Evolutionary conservation across 2,797 vertebrate species (phyloP).

Genomic region (Sus cebifrons): DNA sequence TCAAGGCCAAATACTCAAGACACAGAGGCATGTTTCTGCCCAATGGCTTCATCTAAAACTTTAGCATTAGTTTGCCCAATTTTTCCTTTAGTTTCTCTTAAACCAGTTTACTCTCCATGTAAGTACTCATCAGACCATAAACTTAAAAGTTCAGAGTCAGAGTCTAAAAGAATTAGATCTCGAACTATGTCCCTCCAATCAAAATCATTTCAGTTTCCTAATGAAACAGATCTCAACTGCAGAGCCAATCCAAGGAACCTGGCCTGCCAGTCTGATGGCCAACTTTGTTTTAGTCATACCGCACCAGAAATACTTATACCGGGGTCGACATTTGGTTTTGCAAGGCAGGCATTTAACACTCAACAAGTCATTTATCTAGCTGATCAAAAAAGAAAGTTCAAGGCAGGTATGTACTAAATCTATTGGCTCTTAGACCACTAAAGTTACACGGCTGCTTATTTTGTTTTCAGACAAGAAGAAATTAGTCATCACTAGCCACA

Average conservation of each 20-base stretch:
- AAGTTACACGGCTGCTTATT: slow-evolving; percentile 20
- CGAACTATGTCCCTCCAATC: not conserved
- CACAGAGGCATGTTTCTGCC: not conserved
- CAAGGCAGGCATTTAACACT: slow-evolving; percentile 62
- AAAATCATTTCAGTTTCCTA: slow-evolving; percentile 13
- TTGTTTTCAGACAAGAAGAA: slow-evolving; percentile 36
- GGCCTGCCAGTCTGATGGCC: not conserved
- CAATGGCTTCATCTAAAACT: not conserved
- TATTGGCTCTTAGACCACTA: not conserved
- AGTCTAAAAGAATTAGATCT: slow-evolving; percentile 38
- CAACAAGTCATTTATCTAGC: slow-evolving; percentile 38
- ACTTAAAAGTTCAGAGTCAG: not conserved
- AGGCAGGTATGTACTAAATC: slow-evolving; percentile 45
- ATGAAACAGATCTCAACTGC: slow-evolving; percentile 18
- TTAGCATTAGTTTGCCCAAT: not conserved
- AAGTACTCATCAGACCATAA: not conserved
- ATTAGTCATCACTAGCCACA: not conserved
- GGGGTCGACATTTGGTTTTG: slow-evolving; percentile 57
- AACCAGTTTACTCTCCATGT: not conserved
- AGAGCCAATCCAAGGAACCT: slow-evolving; percentile 8
- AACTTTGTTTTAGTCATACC: not conserved
- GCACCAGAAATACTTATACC: not conserved
- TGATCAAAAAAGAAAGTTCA: slow-evolving; percentile 69
- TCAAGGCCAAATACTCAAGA: slow-evolving; percentile 8
- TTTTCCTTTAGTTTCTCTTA: not conserved